Evolutionary conservation across 2,888 invertebrate genomes (phyloP), one percentile per base, ranked within the genome.

Genomic region (Eugnorisma glareosa): DNA sequence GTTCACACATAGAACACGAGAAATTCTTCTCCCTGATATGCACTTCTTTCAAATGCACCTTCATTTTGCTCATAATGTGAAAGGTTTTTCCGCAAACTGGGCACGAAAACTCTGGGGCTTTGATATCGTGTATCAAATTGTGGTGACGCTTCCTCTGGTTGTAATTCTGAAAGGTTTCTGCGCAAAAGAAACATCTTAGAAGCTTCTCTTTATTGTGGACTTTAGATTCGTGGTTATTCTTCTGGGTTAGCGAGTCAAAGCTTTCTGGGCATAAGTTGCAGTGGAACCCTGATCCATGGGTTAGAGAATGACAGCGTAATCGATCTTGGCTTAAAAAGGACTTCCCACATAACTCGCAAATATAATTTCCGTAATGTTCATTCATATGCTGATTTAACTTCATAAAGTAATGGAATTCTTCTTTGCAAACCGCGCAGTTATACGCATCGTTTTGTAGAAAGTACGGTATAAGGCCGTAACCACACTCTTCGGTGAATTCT

Each of bases 311-410:
- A n/a, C 93, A 93, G 15, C 95, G 82, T 13, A 96, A 76, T 1
- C 96, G 85, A 21, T 94, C 94, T 24, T 93, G 93, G 75, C 94
- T 95, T 0, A 96, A 73, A 59, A 96, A 96, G 0, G 94, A 94
- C 75, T 95, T 96, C 0, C 96, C 96, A 70, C 96, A 96, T 0
- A 91, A 51, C 54, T 96, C 96, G 75, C 96, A 96, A 0, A 96
- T 91, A 48, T 94, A 96, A 74, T 90, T 91, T 0, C 94, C 95
- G 70, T 87, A 96, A 78, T 96, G 96, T 10, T 89, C 86, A 74
- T 96, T 96, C 96, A 96, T 96, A 72, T 96, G 96, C 71, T 96
- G 95, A 69, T 96, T 96, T 0, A 96, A 79, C 79, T 94, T 96
- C 8, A 94, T 92, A 69, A 96, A 96, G 75, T 95, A 96, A 48